A percentile compares a stretch with the other conserved stretches of the same genome.
These are phyloP conservation scores for Panopea generosa DNA, from an alignment of 2,888 invertebrate genomes.

Conservation along the genomic window DNA sequence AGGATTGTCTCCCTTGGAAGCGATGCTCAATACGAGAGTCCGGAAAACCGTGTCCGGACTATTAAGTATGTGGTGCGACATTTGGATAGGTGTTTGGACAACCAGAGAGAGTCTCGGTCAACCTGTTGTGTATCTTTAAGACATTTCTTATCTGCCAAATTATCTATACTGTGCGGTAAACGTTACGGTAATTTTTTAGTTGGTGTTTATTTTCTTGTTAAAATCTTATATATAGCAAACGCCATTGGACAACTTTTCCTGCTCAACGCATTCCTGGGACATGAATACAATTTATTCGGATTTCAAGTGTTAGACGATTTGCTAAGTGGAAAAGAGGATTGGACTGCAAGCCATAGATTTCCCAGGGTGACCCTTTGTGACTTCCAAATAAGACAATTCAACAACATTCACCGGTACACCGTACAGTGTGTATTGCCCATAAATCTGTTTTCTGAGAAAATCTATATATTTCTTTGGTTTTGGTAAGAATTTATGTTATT, in stretches of 20 bases:
- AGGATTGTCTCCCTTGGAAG: conserved; percentile 83
- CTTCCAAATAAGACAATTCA: conserved; percentile 83
- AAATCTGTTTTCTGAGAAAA: conserved; percentile 84
- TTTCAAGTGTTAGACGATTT: conserved; percentile 86
- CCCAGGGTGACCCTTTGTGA: conserved; percentile 84
- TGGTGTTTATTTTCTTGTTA: conserved; percentile 85
- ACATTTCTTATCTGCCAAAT: conserved; percentile 80
- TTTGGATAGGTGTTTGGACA: conserved; percentile 86
- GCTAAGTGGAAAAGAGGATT: conserved; percentile 81
- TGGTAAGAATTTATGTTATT: conserved; percentile 68
- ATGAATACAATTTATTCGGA: conserved; percentile 84
- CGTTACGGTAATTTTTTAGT: conserved; percentile 86
- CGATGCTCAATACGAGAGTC: conserved; percentile 85
- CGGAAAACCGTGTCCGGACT: conserved; percentile 85
- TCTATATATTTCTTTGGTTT: conserved; percentile 85
- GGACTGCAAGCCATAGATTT: conserved; percentile 81
- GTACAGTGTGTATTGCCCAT: conserved; percentile 82
- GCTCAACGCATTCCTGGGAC: conserved; percentile 86
- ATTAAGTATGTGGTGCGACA: conserved; percentile 86
- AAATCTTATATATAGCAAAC: conserved; percentile 85
- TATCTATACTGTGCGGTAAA: conserved; percentile 83
- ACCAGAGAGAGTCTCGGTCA: conserved; percentile 81
- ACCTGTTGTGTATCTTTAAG: conserved; percentile 80
- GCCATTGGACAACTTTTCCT: conserved; percentile 86
- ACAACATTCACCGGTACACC: conserved; percentile 81